Conservation (phyloP, 2,797 vertebrate genomes). For the Anomalospiza imberbis region DNA sequence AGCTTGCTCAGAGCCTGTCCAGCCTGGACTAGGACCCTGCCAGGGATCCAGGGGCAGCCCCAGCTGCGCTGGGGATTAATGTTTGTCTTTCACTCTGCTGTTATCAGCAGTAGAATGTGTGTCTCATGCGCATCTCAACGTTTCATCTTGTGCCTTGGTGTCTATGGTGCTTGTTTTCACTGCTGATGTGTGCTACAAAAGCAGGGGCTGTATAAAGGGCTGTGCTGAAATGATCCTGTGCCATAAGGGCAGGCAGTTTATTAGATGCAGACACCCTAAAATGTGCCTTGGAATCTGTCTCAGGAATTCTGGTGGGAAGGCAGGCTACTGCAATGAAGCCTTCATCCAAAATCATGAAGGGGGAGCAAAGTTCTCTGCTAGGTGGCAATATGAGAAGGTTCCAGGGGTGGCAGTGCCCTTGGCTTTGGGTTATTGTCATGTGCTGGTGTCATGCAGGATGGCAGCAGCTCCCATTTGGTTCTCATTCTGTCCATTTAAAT, state of each 20-base stretch:
- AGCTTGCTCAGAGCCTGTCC: not conserved
- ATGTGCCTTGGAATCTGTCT: not conserved
- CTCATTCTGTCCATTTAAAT: not conserved
- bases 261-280: not conserved
- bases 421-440: not conserved
- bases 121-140: not conserved
- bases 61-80: not conserved
- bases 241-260: not conserved
- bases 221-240: not conserved
- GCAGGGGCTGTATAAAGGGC: not conserved
- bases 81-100: not conserved
- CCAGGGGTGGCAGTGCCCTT: not conserved
- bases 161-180: not conserved
- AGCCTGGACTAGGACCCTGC: rapidly evolving
- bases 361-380: not conserved
- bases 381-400: not conserved
- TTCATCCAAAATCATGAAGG: not conserved
- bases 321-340: not conserved
- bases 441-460: not conserved
- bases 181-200: not conserved
- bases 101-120: not conserved
- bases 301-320: not conserved
- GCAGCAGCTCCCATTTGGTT: not conserved
- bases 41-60: not conserved
- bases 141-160: not conserved